Base-by-base conservation (phyloP, 2,113 vertebrate species). In the Ophthalmotilapia sp. region DNA sequence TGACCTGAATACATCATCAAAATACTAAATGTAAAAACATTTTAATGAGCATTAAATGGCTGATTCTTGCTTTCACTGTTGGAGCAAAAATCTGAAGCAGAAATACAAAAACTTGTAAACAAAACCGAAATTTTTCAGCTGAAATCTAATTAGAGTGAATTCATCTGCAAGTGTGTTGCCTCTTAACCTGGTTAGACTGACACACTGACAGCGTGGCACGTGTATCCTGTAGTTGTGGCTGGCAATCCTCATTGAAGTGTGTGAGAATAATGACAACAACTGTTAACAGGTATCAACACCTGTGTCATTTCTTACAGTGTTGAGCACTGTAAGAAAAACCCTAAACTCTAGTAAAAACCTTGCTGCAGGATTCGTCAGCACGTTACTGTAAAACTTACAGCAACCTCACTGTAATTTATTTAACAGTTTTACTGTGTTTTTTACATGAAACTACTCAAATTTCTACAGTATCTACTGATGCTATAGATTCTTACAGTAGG, bases 1-100 rank as follows among this genome's bases (percentile, higher is more conserved):
- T 58, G 56, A 58, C 0, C 26, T 58, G 8, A 0, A 58, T 0
- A 2, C 5, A 60, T 60, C 56, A 0, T 60, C 56, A 60, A 60
- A 4, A 60, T 60, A 4, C 56, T 60, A 60, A 58, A 58, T 58
- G 3, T 58, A 29, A 31, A 58, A 31, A 60, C 3, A 58, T 31
- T 58, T 58, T 31, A 58, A 6, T 58, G 26, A 58, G 56, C 56
- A 58, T 60, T 60, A 26, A 56, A 55, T 5, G 0, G 21, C 12
- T 55, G 54, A 26, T 55, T 26, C 6, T 55, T 55, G 54, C 12
- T 55, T 55, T 55, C 54, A 55, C 54, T 55, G 21, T 55, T 26
- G 54, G 0, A 26, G 54, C 54, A 7, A 26, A 54, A 26, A 4
- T 55, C 0, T 55, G 3, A 7, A 55, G 53, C 53, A 55, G 53